A percentile compares a stretch with the other conserved stretches of the same genome.
Conservation (phyloP, 2,888 invertebrate species). For the Drosophila infuscata region DNA sequence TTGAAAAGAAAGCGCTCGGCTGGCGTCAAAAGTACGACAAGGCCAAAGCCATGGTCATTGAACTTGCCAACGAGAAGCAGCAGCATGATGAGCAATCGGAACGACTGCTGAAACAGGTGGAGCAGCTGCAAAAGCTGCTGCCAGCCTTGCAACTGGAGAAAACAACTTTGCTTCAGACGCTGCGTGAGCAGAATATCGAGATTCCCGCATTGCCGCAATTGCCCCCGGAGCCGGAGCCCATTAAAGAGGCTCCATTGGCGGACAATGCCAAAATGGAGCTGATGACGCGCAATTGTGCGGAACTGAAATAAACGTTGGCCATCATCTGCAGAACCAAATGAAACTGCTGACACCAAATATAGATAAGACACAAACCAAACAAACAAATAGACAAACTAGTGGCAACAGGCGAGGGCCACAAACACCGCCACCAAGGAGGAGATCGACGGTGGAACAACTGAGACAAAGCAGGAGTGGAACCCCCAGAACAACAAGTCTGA, state of each 20-base stretch:
- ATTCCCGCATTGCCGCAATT: slow-evolving; percentile 86
- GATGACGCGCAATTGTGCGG: slow-evolving; percentile 88
- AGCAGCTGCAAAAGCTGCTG: slow-evolving; percentile 91
- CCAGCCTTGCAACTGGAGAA: slow-evolving; percentile 91
- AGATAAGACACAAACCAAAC: too few species aligned
- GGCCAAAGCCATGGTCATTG: slow-evolving; percentile 91
- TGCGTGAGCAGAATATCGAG: slow-evolving; percentile 87
- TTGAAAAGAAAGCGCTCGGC: slow-evolving; percentile 93
- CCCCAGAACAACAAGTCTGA: too few species aligned
- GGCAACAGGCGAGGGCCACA: too few species aligned
- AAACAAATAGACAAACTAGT: too few species aligned
- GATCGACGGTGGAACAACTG: too few species aligned
- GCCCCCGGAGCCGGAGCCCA: slow-evolving; percentile 84
- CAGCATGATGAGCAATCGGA: slow-evolving; percentile 88
- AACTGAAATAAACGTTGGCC: slow-evolving; percentile 87
- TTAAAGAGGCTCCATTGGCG: slow-evolving; percentile 58
- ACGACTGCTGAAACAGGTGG: slow-evolving; percentile 88
- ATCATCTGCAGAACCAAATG: slow-evolving; percentile 87
- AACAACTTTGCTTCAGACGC: slow-evolving; percentile 85
- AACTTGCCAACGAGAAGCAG: slow-evolving; percentile 92
- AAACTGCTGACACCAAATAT: slow-evolving; percentile 84
- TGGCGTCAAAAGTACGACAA: slow-evolving; percentile 95
- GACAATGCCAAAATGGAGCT: slow-evolving; percentile 86
- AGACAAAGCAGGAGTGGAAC: too few species aligned
- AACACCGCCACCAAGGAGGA: too few species aligned